A percentile compares a stretch with the other conserved stretches of the same genome.
These are phyloP conservation scores for Aphelenchoides besseyi DNA, from an alignment of 1,140 invertebrate species.

Conservation along the genomic window DNA sequence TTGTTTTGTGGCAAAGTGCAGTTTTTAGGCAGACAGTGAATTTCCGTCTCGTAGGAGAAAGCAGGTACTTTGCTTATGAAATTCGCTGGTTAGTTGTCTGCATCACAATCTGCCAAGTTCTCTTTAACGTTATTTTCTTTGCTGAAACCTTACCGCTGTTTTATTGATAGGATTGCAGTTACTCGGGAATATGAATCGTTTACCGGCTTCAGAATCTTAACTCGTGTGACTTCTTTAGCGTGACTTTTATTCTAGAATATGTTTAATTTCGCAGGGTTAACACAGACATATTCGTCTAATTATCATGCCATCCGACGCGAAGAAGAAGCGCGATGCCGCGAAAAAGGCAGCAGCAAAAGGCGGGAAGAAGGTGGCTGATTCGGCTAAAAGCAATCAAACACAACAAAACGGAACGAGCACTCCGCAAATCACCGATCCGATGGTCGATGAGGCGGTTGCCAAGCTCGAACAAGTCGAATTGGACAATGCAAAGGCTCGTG, in stretches of 20 bases:
- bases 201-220: no score
- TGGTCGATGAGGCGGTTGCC: constrained; percentile 49
- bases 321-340: constrained; percentile 91
- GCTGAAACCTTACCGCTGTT: no score
- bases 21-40: no score
- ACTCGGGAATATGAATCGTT: no score
- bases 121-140: no score
- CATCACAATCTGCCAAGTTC: no score
- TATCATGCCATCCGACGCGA: constrained; percentile 88
- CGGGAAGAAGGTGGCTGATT: constrained; percentile 64
- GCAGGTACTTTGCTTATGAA: no score
- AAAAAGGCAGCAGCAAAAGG: constrained; percentile 84
- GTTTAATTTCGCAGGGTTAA: background rate
- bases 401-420: constrained; percentile 30
- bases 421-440: background rate
- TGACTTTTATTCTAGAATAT: background rate
- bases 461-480: constrained; percentile 81
- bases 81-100: no score
- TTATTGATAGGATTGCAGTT: no score
- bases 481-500: constrained; percentile 80
- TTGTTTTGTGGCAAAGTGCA: no score
- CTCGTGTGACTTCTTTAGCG: no score
- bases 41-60: no score
- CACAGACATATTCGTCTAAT: background rate
- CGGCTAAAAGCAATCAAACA: constrained; percentile 60